Evolutionary conservation across 1,140 invertebrate genomes (phyloP).

Genomic region (Calliopsis andreniformis): DNA sequence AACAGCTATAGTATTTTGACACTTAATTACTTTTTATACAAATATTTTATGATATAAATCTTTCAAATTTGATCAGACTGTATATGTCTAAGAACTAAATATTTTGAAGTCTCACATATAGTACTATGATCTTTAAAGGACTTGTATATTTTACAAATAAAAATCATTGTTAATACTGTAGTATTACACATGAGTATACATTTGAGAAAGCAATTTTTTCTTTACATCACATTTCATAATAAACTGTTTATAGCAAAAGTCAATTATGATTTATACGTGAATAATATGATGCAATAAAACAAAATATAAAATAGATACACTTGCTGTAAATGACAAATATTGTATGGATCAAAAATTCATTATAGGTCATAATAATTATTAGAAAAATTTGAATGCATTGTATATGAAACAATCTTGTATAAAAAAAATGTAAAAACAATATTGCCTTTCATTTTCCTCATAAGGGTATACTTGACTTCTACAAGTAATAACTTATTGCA

Average conservation of each 20-base stretch:
- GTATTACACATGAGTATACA: too few species aligned
- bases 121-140: slow-evolving; percentile 50
- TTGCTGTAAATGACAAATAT: slow-evolving; percentile 1
- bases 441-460: slow-evolving; percentile 32
- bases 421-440: slow-evolving; percentile 56
- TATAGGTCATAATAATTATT: not conserved
- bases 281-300: too few species aligned
- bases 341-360: slow-evolving; percentile 16
- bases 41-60: slow-evolving; percentile 5
- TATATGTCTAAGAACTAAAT: slow-evolving; percentile 53
- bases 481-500: slow-evolving; percentile 72
- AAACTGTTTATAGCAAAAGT: slow-evolving; percentile 8
- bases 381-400: slow-evolving; percentile 16
- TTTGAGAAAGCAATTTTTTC: not conserved
- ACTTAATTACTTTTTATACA: slow-evolving; percentile 16
- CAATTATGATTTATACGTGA: slow-evolving; percentile 16
- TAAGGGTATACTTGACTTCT: slow-evolving; percentile 25
- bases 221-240: not conserved
- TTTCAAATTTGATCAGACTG: slow-evolving; percentile 50
- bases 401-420: slow-evolving; percentile 56
- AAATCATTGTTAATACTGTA: not conserved
- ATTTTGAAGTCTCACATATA: slow-evolving; percentile 42
- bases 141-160: slow-evolving; percentile 1
- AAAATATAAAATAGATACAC: slow-evolving; percentile 16
- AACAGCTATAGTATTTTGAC: not conserved